Base-by-base conservation (phyloP, 2,797 vertebrate species). In the Acipenser oxyrinchus region DNA sequence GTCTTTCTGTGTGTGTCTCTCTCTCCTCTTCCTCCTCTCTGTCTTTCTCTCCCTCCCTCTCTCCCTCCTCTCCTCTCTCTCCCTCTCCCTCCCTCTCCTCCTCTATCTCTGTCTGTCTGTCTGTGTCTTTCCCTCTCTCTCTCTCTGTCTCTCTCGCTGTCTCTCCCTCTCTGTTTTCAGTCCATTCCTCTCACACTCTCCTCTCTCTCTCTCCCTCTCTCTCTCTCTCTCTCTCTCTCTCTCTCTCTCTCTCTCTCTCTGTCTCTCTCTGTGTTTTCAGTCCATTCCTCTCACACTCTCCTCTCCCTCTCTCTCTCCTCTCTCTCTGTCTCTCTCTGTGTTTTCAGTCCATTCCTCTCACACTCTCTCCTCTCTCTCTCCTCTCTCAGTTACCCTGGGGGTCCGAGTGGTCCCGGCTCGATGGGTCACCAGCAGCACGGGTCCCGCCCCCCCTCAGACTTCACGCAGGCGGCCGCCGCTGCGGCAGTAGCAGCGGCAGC, bases 401-500 rank as follows among this genome's bases (percentile, higher is more conserved):
- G 23, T 37, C 23, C 23, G 0, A 90, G 86, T 0, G 82, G 87
- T 1, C 89, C 90, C 0, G 89, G 86, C 0, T 86, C 84, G 13
- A 88, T 93, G 18, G 90, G 92, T 61, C 87, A 96, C 73, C 82
- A 88, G 0, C 84, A 90, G 0, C 91, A 92, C 0, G 79, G 91
- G 0, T 68, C 83, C 0, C 90, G 94, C 4, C 89, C 91, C 12
- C 87, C 94, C 0, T 78, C 94, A 0, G 94, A 95, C 77, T 97
- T 97, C 78, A 95, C 95, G 23, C 95, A 96, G 76, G 94, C 95
- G 0, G 93, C 94, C 0, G 93, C 95, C 0, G 92, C 92, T 0
- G 95, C 95, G 0, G 95, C 95, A 0, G 95, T 96, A 1, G 95
- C 95, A 0, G 95, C 94, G 0, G 95, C 95, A 0, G 94, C 95